A percentile compares a stretch with the other conserved stretches of the same genome.
These are phyloP conservation scores for Rotaria socialis DNA, from an alignment of 2,888 invertebrate species.

Conservation along the genomic window DNA sequence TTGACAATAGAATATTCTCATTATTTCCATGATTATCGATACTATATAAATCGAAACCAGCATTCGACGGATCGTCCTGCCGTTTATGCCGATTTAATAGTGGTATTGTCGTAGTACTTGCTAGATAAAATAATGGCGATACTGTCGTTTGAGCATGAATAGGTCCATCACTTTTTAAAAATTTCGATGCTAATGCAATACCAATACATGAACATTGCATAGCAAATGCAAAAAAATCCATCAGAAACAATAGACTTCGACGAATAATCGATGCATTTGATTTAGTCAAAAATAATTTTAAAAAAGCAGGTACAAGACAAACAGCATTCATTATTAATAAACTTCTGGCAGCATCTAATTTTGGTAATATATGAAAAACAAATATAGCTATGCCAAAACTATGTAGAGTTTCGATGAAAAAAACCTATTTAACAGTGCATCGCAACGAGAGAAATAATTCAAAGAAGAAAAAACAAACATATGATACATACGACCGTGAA, in stretches of 20 bases:
- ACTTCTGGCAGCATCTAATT: slow-evolving; percentile 51
- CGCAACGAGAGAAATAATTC: background rate
- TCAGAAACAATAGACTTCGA: slow-evolving; percentile 40
- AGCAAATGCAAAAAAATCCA: slow-evolving; percentile 45
- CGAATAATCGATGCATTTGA: slow-evolving; percentile 28
- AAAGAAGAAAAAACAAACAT: background rate
- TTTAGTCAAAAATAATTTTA: slow-evolving; percentile 46
- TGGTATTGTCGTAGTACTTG: background rate
- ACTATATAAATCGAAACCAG: background rate
- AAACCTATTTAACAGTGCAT: background rate
- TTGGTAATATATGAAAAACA: slow-evolving; percentile 45
- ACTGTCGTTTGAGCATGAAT: background rate
- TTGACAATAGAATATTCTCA: background rate
- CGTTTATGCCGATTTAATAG: background rate
- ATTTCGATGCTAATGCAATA: slow-evolving; percentile 45
- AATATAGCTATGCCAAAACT: slow-evolving; percentile 46
- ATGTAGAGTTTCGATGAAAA: slow-evolving; percentile 43
- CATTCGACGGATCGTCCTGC: background rate
- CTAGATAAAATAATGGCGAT: background rate
- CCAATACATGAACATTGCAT: slow-evolving; percentile 46
- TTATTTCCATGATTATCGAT: background rate
- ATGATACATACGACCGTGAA: slow-evolving; percentile 44
- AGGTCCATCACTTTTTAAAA: background rate
- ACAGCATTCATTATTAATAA: slow-evolving; percentile 54
- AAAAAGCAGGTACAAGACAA: slow-evolving; percentile 52